Evolutionary conservation across 2,888 invertebrate genomes (phyloP), one percentile per base, ranked within the genome.

Genomic region (Bombylius discolor): DNA sequence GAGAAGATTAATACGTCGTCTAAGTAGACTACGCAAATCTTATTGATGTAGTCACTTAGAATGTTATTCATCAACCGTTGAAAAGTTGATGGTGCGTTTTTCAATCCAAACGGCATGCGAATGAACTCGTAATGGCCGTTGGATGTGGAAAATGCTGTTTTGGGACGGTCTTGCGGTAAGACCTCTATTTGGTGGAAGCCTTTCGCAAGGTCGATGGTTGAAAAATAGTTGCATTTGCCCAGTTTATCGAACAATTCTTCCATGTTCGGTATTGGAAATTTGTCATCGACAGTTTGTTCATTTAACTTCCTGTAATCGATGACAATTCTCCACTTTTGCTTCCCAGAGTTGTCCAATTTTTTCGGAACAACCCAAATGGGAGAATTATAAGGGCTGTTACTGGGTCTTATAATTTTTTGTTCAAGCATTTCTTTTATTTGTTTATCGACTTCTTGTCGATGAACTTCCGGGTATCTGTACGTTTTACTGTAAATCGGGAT

Each of bases 61-160:
- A 66, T 61, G 47, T 61, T 59, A 56, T 68, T 63, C 61, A 69
- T 69, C 11, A 65, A 48, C 6, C 70, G 32, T 58, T 68, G 68
- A 58, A 72, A 72, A 1, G 68, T 68, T 1, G 62, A 60, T 4
- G 69, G 68, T 1, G 65, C 62, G 49, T 64, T 67, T 48, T 62
- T 61, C 5, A 70, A 56, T 0, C 68, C 68, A 53, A 68, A 65
- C 1, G 64, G 65, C 66, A 72, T 65, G 5, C 66, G 56, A 31
- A 55, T 48, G 56, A 61, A 67, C 60, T 71, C 65, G 44, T 60
- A 69, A 14, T 68, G 64, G 3, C 69, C 68, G 14, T 55, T 47
- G 39, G 59, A 51, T 14, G 63, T 64, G 1, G 58, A 62, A 58
- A 70, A 68, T 6, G 65, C 66, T 3, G 67, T 68, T 58, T 68